Evolutionary conservation across 2,797 vertebrate genomes (phyloP), one percentile per base, ranked within the genome.

Genomic region (Toxotes lorentzi): DNA sequence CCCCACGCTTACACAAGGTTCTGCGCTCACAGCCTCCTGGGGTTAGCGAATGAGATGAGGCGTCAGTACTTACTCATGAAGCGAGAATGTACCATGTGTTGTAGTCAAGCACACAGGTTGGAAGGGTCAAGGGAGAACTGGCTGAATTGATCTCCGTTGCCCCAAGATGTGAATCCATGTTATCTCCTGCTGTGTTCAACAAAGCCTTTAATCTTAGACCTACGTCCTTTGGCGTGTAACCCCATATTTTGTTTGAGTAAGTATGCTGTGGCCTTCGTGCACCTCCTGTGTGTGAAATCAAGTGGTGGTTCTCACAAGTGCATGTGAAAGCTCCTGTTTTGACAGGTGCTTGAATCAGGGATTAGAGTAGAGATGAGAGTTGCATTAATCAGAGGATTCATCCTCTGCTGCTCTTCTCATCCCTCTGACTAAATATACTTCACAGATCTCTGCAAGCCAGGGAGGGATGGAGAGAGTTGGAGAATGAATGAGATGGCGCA

Each of bases 311-410:
- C 84, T 85, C 68, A 59, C 59, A 60, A 73, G 79, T 79, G 72
- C 73, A 80, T 61, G 82, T 71, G 71, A 88, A 87, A 85, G 76
- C 85, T 91, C 79, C 81, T 93, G 88, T 92, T 94, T 92, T 94
- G 93, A 94, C 90, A 95, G 93, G 88, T 92, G 90, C 85, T 89
- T 77, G 88, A 93, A 90, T 81, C 62, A 4, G 81, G 91, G 88
- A 93, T 93, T 91, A 93, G 76, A 81, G 76, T 32, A 82, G 76
- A 81, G 86, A 90, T 89, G 85, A 90, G 81, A 81, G 87, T 73
- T 86, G 83, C 88, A 90, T 91, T 94, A 92, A 93, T 93, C 86
- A 87, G 79, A 84, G 78, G 89, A 84, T 88, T 85, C 83, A 80
- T 90, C 82, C 81, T 86, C 68, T 60, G 72, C 76, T 76, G 84